These are phyloP conservation scores for Diorhabda elongata DNA, from an alignment of 1,140 invertebrate species.

Conservation along the genomic window DNA sequence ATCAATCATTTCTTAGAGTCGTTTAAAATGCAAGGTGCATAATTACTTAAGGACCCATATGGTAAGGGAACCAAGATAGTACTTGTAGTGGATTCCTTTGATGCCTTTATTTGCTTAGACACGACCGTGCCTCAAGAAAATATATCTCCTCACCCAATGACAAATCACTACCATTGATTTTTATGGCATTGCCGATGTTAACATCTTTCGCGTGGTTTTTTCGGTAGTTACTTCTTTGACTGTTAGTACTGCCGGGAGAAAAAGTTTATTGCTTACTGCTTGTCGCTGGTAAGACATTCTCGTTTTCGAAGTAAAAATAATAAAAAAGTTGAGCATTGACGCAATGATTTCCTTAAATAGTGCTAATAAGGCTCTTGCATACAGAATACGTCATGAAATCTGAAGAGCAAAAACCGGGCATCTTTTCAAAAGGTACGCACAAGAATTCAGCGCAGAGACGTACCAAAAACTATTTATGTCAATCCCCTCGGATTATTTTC, in stretches of 20 bases:
- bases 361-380: conserved; percentile 39
- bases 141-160: conserved; percentile 15
- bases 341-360: conserved; percentile 40
- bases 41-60: conserved; percentile 12
- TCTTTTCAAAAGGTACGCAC: conserved; percentile 32
- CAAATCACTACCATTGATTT: conserved; percentile 27
- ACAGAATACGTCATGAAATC: conserved; percentile 42
- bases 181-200: conserved; percentile 24
- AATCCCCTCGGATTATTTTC: background rate
- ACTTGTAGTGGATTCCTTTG: conserved; percentile 14
- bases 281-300: conserved; percentile 29
- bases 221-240: conserved; percentile 14
- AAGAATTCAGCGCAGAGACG: conserved; percentile 25
- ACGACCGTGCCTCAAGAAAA: background rate
- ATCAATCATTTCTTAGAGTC: conserved; percentile 12
- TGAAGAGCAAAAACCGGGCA: conserved; percentile 38
- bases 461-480: background rate
- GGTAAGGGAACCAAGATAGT: conserved; percentile 11
- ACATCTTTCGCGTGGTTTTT: conserved; percentile 22
- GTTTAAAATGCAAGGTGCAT: conserved; percentile 13
- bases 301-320: conserved; percentile 29
- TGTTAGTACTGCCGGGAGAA: conserved; percentile 18
- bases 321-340: conserved; percentile 35
- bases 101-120: conserved; percentile 18
- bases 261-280: conserved; percentile 35